A percentile compares a stretch with the other conserved stretches of the same genome.
These are phyloP conservation scores for Enteromius paludinosus DNA, from an alignment of 2,797 vertebrate genomes.

Conservation along the genomic window DNA sequence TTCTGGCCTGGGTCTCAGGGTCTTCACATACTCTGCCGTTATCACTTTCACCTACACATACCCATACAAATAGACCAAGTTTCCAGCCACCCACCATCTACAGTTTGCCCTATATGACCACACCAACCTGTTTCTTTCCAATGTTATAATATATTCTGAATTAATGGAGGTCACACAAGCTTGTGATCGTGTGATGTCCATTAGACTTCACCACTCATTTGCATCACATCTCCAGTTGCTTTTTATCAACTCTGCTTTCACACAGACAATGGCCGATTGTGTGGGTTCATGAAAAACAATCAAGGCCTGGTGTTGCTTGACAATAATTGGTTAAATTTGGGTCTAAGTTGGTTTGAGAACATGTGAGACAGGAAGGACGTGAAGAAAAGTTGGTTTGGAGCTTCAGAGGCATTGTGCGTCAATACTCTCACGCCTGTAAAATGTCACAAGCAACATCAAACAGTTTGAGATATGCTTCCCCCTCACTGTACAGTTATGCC, in stretches of 20 bases:
- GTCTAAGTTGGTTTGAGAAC: constrained; percentile 40
- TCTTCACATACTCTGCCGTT: not conserved
- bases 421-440: constrained; percentile 34
- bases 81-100: constrained; percentile 30
- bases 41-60: constrained; percentile 35
- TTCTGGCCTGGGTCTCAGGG: constrained; percentile 20
- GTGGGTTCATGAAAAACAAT: constrained; percentile 31
- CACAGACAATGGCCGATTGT: constrained; percentile 2
- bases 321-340: constrained; percentile 38
- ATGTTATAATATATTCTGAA: not conserved
- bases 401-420: constrained; percentile 32
- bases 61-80: constrained; percentile 24
- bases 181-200: not conserved
- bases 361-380: constrained; percentile 48
- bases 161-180: not conserved
- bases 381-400: constrained; percentile 54
- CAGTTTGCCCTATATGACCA: constrained; percentile 23
- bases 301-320: constrained; percentile 38
- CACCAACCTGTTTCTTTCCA: not conserved
- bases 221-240: not conserved
- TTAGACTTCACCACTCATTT: not conserved
- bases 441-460: constrained; percentile 54
- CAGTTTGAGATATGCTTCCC: constrained; percentile 1
- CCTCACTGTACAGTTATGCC: not conserved
- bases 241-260: constrained; percentile 18